A percentile compares a stretch with the other conserved stretches of the same genome.
phyloP scores from a whole-genome alignment of 2,113 vertebrate genomes.

The Solenodon paradoxus region DNA sequence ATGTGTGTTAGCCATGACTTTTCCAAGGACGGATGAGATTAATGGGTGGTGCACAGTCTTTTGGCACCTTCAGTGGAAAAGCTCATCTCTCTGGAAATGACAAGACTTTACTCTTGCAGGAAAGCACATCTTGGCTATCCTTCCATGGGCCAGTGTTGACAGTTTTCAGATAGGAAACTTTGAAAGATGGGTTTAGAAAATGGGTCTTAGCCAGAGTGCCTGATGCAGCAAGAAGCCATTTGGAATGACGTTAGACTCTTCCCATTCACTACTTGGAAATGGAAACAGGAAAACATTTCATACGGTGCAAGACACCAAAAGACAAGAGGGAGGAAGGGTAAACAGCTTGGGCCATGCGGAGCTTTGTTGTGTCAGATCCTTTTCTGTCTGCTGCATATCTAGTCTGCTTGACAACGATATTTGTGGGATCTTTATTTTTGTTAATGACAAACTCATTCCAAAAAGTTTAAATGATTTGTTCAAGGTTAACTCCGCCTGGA shows the following conservation, averaged over 20 bases:
- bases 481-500: not conserved
- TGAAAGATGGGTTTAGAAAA: conserved; percentile 58
- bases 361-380: not conserved
- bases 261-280: conserved; percentile 55
- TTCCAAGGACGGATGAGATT: not conserved
- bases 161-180: conserved; percentile 76
- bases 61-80: conserved; percentile 48
- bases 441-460: not conserved
- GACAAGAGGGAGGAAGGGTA: conserved; percentile 33
- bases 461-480: not conserved
- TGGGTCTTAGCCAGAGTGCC: conserved; percentile 56
- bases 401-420: not conserved
- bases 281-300: conserved; percentile 59
- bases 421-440: not conserved
- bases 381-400: not conserved
- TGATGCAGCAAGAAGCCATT: conserved; percentile 59
- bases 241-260: conserved; percentile 76
- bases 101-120: not conserved
- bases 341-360: not conserved
- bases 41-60: not conserved
- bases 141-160: conserved; percentile 56
- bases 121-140: conserved; percentile 57
- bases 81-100: conserved; percentile 1
- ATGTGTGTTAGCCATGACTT: not conserved
- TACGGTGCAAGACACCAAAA: conserved; percentile 46